These are phyloP conservation scores for Chelonia mydas DNA, from an alignment of 2,797 vertebrate genomes.

Conservation along the genomic window DNA sequence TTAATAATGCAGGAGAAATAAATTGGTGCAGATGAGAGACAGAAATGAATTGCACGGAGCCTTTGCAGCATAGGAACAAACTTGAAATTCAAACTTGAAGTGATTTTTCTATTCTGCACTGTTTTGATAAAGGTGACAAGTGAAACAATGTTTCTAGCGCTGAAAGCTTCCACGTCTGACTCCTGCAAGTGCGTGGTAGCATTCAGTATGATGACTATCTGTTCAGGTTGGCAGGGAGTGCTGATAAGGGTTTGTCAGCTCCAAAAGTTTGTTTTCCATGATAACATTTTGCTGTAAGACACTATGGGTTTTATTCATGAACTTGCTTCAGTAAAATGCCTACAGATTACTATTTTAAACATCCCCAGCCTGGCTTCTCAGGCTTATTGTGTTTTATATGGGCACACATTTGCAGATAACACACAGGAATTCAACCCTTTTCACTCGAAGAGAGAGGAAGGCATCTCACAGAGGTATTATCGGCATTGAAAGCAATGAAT, in stretches of 20 bases:
- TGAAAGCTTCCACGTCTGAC: fast-evolving
- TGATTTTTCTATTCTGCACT: fast-evolving
- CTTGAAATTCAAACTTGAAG: fast-evolving
- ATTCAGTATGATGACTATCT: fast-evolving
- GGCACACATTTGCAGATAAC: neutral
- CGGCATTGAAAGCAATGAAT: neutral
- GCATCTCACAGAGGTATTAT: fast-evolving
- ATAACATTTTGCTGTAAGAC: neutral
- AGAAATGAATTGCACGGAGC: neutral
- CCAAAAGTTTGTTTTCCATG: neutral
- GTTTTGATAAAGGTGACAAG: neutral
- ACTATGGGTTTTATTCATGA: neutral
- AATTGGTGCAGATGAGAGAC: fast-evolving
- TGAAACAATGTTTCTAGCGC: neutral
- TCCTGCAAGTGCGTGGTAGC: fast-evolving
- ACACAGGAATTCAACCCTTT: fast-evolving
- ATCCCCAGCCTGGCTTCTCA: neutral
- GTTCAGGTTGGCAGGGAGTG: neutral
- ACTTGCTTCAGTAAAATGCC: neutral
- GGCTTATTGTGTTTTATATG: neutral
- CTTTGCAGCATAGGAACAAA: neutral
- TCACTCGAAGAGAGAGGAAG: neutral
- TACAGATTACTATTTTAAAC: neutral
- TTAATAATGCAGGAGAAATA: fast-evolving
- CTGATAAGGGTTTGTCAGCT: neutral